Evolutionary conservation across 2,888 invertebrate species (phyloP), one percentile per base, ranked within the genome.

Genomic region (Rutpela maculata): DNA sequence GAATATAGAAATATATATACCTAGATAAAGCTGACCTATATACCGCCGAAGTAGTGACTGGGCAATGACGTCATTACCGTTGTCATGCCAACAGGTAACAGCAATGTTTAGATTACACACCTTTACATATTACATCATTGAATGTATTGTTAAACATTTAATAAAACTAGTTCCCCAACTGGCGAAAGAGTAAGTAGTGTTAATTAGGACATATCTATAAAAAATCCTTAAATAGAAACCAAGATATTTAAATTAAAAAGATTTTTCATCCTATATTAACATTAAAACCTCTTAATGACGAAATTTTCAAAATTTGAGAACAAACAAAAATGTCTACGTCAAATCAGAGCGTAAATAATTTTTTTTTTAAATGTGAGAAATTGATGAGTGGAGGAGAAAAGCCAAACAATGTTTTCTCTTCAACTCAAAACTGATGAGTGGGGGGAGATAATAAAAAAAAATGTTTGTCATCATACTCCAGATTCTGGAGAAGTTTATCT

Each of bases 61-160:
- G 85, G 85, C 80, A 85, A 87, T 88, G 89, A 89, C 89, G 89
- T 89, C 89, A 89, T 85, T 80, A 81, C 81, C 85, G 88, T 88
- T 85, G 84, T 86, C 87, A 87, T 87, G 88, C 85, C 86, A 84
- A 89, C 88, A 86, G 85, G 85, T 87, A 88, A 86, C 85, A 84
- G 84, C 84, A 86, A 84, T 82, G 83, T 86, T 87, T 85, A 84
- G 85, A 86, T 86, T 86, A 60, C 84, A 85, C 85, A 86, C 84
- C 84, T 86, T 84, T 81, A 83, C 78, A 67, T 78, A 56, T 80
- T 81, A 78, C 68, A 72, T 73, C 70, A 76, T 26, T 19, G 69
- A 18, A 35, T 19, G 60, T 60, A 60, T 60, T 22, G 60, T 59
- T 60, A 43, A 65, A 38, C 63, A 19, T 65, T 38, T 38, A 50